A percentile compares a stretch with the other conserved stretches of the same genome.
Conservation (phyloP, 2,888 invertebrate species). For the Lamellibrachia columna region DNA sequence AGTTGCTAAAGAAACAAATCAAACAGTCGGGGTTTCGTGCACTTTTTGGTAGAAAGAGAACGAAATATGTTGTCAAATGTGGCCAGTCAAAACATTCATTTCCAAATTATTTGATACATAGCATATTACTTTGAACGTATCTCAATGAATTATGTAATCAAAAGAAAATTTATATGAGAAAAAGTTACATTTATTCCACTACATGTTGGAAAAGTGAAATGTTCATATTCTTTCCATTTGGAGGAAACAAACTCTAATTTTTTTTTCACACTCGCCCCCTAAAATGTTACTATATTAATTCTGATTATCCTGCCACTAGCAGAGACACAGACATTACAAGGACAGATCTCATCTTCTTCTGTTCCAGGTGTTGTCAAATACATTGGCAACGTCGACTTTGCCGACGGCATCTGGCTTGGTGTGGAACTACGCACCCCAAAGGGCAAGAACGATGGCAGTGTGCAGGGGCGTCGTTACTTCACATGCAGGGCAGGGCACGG, state of each 20-base stretch:
- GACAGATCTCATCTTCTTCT: not conserved
- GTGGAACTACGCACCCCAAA: conserved; percentile 66
- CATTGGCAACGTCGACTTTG: conserved; percentile 67
- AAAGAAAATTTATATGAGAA: no score
- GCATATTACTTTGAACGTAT: no score
- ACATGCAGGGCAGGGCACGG: conserved; percentile 61
- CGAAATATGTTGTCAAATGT: no score
- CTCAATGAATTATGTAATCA: not conserved
- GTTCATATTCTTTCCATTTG: no score
- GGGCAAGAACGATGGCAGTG: conserved; percentile 65
- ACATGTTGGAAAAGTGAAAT: no score
- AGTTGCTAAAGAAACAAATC: no score
- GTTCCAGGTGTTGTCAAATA: conserved; percentile 63
- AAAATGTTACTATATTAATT: not conserved
- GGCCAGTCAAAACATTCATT: no score
- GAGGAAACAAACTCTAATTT: not conserved
- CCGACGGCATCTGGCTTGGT: conserved; percentile 69
- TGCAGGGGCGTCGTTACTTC: conserved; percentile 63
- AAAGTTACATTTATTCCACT: no score
- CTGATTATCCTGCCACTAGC: not conserved
- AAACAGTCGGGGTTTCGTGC: no score
- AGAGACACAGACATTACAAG: not conserved
- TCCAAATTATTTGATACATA: no score
- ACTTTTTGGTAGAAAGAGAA: no score
- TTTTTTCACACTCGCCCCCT: not conserved